Base-by-base conservation (phyloP, 2,888 invertebrate genomes). In the Crocallis elinguaria region DNA sequence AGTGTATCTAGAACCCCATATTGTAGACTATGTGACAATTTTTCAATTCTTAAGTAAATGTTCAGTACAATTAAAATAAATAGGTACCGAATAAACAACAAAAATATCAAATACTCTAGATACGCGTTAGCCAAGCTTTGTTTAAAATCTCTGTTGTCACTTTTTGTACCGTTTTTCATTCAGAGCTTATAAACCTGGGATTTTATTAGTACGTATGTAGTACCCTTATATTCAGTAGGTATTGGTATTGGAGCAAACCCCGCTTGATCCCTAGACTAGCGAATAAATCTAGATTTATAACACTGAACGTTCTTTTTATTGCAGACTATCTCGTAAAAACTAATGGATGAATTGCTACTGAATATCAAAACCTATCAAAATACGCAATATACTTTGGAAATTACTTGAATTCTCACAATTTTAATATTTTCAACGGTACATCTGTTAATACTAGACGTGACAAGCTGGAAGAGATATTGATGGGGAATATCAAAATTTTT, bases 281-380 rank as follows among this genome's bases (percentile, higher is more conserved):
- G 59, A 62, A 69, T 69, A 68, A 72, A 68, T 70, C 69, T 72
- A 66, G 70, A 70, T 72, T 72, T 69, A 66, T 64, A 51, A 53
- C 64, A 49, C 38, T 33, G 49, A 49, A 54, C 61, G 53, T 64
- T 64, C 60, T 60, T 58, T 59, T 57, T 57, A 43, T 49, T 66
- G 52, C 60, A 52, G 36, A 68, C 64, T 64, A 59, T 32, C 50
- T 55, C 49, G 60, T 64, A 61, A 66, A 66, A 65, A 66, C 56
- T 55, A 55, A 60, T 60, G 45, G 51, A 42, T 39, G 49, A 52
- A 54, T 57, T 53, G 46, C 32, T 33, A 19, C 35, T 49, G 36
- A 55, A 52, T 52, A 55, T 23, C 36, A 51, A 51, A 48, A 46
- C 13, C 17, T 36, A 44, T 27, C n/a, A 16, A 23, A 30, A 29